A percentile compares a stretch with the other conserved stretches of the same genome.
These are phyloP conservation scores for Thalassaphorura encarpata DNA, from an alignment of 1,140 invertebrate species.

Conservation along the genomic window DNA sequence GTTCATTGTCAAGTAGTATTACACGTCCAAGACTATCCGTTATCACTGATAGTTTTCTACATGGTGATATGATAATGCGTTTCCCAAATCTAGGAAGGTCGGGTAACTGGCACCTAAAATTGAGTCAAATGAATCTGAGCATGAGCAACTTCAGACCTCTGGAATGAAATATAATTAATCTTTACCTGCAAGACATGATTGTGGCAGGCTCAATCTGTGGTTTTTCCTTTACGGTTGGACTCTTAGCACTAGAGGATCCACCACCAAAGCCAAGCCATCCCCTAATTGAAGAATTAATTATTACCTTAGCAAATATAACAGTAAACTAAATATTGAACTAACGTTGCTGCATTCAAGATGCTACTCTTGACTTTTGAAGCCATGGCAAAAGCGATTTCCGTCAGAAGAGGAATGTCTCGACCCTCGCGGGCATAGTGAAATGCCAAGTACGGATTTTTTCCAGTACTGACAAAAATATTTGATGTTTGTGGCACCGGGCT, in stretches of 20 bases:
- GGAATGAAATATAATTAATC: no score
- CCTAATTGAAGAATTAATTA: constrained; percentile 9
- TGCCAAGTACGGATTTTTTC: constrained; percentile 69
- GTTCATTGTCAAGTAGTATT: constrained; percentile 66
- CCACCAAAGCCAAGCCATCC: constrained; percentile 40
- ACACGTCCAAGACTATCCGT: constrained; percentile 80
- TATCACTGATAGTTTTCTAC: constrained; percentile 64
- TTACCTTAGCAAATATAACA: not conserved
- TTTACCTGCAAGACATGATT: constrained; percentile 37
- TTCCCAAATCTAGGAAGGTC: constrained; percentile 66
- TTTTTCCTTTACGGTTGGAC: constrained; percentile 21
- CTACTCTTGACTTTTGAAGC: constrained; percentile 74
- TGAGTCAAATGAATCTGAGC: not conserved
- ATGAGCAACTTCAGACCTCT: not conserved
- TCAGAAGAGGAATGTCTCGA: constrained; percentile 56
- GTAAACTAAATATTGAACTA: constrained; percentile 38
- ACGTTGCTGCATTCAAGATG: constrained; percentile 63
- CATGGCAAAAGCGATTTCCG: constrained; percentile 78
- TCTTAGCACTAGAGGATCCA: constrained; percentile 6
- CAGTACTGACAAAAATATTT: constrained; percentile 65
- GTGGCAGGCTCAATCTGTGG: constrained; percentile 45
- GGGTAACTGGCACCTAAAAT: constrained; percentile 62
- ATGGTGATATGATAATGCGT: constrained; percentile 62
- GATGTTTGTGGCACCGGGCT: constrained; percentile 63
- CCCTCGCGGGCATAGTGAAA: constrained; percentile 86